A percentile compares a stretch with the other conserved stretches of the same genome.
phyloP scores from a whole-genome alignment of 2,888 invertebrate genomes.

The Habrosyne pyritoides region DNA sequence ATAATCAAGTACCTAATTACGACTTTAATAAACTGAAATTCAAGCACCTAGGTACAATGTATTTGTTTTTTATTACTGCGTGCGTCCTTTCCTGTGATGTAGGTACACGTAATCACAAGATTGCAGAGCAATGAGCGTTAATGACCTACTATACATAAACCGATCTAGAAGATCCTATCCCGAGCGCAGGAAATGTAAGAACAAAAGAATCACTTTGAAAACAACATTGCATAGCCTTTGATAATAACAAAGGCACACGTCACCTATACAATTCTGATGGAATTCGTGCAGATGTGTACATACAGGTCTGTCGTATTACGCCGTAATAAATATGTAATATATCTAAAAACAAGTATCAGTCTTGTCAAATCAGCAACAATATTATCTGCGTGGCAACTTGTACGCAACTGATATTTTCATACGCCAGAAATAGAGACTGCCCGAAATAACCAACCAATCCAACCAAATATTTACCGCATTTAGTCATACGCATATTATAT shows the following conservation, averaged over 20 bases:
- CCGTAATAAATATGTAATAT: not conserved
- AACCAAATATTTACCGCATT: not conserved
- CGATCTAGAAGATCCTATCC: constrained; percentile 46
- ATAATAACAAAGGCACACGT: constrained; percentile 45
- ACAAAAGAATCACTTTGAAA: constrained; percentile 69
- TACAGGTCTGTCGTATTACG: not conserved
- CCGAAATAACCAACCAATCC: not conserved
- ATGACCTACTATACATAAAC: constrained; percentile 55
- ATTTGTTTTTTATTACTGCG: not conserved
- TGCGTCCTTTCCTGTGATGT: not conserved
- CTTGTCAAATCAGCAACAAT: too few relatives aligned
- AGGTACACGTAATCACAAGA: constrained; percentile 21
- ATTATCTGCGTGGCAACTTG: not conserved
- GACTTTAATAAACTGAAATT: constrained; percentile 5
- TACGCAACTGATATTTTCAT: not conserved
- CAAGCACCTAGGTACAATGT: not conserved
- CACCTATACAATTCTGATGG: constrained; percentile 27
- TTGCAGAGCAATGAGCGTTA: constrained; percentile 54
- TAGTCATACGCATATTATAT: not conserved
- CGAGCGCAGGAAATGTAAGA: constrained; percentile 57
- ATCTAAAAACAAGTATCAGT: not conserved
- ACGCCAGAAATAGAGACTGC: not conserved
- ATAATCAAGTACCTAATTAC: not conserved
- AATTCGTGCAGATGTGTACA: not conserved
- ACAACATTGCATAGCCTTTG: constrained; percentile 48